phyloP scores from a whole-genome alignment of 2,113 vertebrate species.

The Pseudopodoces humilis region DNA sequence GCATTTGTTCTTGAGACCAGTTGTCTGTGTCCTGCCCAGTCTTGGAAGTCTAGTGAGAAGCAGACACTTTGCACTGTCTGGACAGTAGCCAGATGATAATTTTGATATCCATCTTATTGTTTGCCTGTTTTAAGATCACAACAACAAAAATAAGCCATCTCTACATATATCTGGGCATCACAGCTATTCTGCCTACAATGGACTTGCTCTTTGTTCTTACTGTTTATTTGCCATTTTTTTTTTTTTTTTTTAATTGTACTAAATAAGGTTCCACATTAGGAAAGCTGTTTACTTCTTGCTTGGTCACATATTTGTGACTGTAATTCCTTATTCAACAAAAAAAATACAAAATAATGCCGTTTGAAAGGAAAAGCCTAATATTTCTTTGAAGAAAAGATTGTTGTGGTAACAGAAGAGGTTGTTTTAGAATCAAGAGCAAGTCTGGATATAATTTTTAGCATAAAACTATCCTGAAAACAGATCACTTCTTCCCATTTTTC shows the following conservation, averaged over 20 bases:
- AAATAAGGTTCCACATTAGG: neutral
- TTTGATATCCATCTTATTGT: neutral
- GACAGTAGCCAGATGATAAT: neutral
- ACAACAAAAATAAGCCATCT: neutral
- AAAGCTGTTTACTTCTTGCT: neutral
- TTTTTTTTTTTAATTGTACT: neutral
- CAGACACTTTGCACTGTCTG: neutral
- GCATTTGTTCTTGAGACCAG: neutral
- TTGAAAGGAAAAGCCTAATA: neutral
- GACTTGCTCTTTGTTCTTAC: neutral
- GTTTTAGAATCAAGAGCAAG: neutral
- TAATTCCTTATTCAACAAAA: neutral
- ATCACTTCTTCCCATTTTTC: neutral
- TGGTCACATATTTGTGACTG: neutral
- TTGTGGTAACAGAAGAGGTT: neutral
- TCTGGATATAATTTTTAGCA: neutral
- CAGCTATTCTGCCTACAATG: neutral
- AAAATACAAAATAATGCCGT: neutral
- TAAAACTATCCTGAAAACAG: neutral
- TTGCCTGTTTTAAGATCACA: neutral
- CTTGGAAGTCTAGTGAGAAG: neutral
- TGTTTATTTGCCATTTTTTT: neutral
- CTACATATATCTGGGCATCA: neutral
- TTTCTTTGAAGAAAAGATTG: neutral
- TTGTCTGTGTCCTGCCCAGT: neutral